These are phyloP conservation scores for Linnaemya tessellans DNA, from an alignment of 2,888 invertebrate genomes.

Conservation along the genomic window DNA sequence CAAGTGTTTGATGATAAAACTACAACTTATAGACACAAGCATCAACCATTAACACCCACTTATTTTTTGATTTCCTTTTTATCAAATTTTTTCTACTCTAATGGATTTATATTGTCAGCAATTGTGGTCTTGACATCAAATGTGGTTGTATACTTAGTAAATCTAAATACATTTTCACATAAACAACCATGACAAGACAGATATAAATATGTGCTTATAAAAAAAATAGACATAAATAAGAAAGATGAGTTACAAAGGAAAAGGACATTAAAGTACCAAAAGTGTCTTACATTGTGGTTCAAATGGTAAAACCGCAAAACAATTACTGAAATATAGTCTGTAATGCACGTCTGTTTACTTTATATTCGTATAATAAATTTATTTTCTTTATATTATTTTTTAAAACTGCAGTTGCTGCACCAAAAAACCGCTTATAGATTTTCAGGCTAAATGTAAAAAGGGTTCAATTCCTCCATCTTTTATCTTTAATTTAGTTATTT, in stretches of 20 bases:
- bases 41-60: conserved; percentile 48
- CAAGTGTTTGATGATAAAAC: neutral
- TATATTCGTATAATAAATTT: conserved; percentile 6
- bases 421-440: no score
- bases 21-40: conserved; percentile 13
- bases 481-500: no score
- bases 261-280: conserved; percentile 7
- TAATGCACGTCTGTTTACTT: neutral
- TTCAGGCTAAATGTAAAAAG: no score
- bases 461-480: no score
- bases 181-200: neutral
- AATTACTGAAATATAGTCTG: neutral
- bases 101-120: conserved; percentile 68
- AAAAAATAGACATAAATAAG: neutral
- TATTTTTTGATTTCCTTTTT: conserved; percentile 57
- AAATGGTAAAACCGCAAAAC: neutral
- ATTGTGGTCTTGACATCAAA: conserved; percentile 63
- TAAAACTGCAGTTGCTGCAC: neutral
- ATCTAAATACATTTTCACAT: conserved; percentile 12
- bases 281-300: neutral
- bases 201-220: neutral
- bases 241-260: neutral
- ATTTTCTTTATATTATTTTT: neutral
- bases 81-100: conserved; percentile 48
- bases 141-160: conserved; percentile 43